Percentiles rank a stretch among this genome's conserved stretches.
These are phyloP conservation scores for Melinaea marsaeus DNA, from an alignment of 2,888 invertebrate species.

Conservation along the genomic window DNA sequence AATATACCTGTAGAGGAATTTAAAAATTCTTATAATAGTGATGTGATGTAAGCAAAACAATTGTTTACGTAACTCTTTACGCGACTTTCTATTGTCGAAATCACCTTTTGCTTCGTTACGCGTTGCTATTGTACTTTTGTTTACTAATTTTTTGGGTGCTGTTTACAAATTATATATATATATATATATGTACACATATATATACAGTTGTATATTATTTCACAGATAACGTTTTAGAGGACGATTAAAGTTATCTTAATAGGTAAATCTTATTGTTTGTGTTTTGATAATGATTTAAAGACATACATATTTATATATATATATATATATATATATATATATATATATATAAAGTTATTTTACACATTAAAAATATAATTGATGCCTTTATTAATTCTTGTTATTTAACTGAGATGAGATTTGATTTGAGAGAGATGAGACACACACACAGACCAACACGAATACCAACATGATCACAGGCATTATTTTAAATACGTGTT, in stretches of 20 bases:
- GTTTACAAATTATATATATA: slow-evolving; percentile 35
- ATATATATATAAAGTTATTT: no score
- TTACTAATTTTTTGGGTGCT: slow-evolving; percentile 48
- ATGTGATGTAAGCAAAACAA: slow-evolving; percentile 55
- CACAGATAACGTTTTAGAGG: background rate
- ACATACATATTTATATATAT: background rate
- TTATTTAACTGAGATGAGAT: no score
- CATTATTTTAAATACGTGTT: no score
- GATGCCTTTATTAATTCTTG: no score
- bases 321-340: background rate
- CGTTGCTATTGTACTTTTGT: slow-evolving; percentile 59
- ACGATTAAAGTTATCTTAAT: slow-evolving; percentile 4
- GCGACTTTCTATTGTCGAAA: slow-evolving; percentile 66
- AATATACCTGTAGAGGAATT: slow-evolving; percentile 11
- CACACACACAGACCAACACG: no score
- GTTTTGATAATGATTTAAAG: background rate
- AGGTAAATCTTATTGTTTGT: background rate
- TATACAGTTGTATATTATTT: background rate
- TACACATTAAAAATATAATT: no score
- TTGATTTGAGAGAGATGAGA: no score
- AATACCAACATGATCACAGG: no score
- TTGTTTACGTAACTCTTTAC: slow-evolving; percentile 61
- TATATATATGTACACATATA: slow-evolving; percentile 23
- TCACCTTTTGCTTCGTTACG: slow-evolving; percentile 66
- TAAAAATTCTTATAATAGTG: slow-evolving; percentile 34